Conservation (phyloP, 2,797 vertebrate genomes). For the Danio albolineatus region DNA sequence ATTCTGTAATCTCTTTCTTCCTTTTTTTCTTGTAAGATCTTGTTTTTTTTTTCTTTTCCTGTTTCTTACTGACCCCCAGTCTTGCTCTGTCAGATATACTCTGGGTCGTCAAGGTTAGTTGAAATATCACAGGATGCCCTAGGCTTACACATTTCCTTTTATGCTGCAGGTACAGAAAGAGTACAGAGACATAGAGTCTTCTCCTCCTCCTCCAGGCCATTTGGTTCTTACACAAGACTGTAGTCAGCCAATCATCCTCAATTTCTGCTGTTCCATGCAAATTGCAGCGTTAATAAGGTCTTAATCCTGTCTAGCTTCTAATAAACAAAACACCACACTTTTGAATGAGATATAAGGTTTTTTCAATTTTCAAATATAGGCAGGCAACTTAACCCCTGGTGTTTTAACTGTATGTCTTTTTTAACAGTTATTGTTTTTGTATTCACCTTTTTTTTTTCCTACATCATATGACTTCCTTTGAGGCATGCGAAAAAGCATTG, state of each 20-base stretch:
- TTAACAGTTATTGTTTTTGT: too few species aligned
- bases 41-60: slow-evolving; percentile 57
- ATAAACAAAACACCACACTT: slow-evolving; percentile 66
- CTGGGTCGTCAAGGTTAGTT: slow-evolving; percentile 77
- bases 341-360: slow-evolving; percentile 69
- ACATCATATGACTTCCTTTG: too few species aligned
- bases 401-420: too few species aligned
- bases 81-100: slow-evolving; percentile 80
- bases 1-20: slow-evolving; percentile 3
- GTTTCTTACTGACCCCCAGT: slow-evolving; percentile 81
- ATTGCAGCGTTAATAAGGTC: slow-evolving; percentile 72
- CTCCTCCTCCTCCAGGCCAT: slow-evolving; percentile 49
- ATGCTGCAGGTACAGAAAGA: slow-evolving; percentile 76
- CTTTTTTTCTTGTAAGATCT: slow-evolving; percentile 29
- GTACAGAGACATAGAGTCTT: slow-evolving; percentile 51
- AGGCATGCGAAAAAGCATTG: too few species aligned
- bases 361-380: slow-evolving; percentile 69
- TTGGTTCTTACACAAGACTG: slow-evolving; percentile 55
- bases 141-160: slow-evolving; percentile 79
- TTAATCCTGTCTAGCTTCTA: slow-evolving; percentile 64
- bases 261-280: slow-evolving; percentile 70
- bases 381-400: slow-evolving; percentile 50
- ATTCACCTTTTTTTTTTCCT: too few species aligned
- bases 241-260: slow-evolving; percentile 52
- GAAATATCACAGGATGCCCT: slow-evolving; percentile 85